phyloP scores from a whole-genome alignment of 2,797 vertebrate species.

The Meriones psammophilus region DNA sequence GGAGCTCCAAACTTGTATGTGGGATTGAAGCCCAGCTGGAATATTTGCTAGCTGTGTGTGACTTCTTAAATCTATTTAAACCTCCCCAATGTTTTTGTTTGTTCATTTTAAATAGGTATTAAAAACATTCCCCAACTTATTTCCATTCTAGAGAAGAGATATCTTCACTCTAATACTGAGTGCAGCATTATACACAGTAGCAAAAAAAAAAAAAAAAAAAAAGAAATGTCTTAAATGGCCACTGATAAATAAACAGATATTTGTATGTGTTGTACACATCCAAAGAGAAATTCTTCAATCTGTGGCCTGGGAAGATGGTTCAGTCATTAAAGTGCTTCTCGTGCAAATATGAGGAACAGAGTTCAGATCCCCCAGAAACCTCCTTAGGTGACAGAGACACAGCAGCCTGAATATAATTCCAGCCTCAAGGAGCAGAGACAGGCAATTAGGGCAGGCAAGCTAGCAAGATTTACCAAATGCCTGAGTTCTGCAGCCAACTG shows the following conservation, averaged over 20 bases:
- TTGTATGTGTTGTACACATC: not conserved
- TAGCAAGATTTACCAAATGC: too few relatives aligned
- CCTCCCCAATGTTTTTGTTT: not conserved
- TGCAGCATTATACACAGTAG: not conserved
- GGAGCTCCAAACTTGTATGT: not conserved
- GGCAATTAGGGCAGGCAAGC: not conserved
- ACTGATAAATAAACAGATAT: not conserved
- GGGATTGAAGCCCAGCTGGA: not conserved
- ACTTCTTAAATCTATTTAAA: not conserved
- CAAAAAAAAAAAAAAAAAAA: not conserved
- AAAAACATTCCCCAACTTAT: conserved; percentile 13
- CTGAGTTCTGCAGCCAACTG: not conserved
- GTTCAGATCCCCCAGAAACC: not conserved
- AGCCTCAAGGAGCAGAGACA: not conserved
- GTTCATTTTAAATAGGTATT: conserved; percentile 36
- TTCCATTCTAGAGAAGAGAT: not conserved
- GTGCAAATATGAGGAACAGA: not conserved
- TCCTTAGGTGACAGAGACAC: not conserved
- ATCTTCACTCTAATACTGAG: not conserved
- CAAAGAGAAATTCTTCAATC: not conserved
- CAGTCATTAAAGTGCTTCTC: not conserved
- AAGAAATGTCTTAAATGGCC: not conserved
- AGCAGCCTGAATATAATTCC: not conserved
- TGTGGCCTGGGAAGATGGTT: not conserved
- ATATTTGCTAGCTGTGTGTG: not conserved